These are phyloP conservation scores for Reticulitermes speratus DNA, from an alignment of 1,140 invertebrate species.

Conservation along the genomic window DNA sequence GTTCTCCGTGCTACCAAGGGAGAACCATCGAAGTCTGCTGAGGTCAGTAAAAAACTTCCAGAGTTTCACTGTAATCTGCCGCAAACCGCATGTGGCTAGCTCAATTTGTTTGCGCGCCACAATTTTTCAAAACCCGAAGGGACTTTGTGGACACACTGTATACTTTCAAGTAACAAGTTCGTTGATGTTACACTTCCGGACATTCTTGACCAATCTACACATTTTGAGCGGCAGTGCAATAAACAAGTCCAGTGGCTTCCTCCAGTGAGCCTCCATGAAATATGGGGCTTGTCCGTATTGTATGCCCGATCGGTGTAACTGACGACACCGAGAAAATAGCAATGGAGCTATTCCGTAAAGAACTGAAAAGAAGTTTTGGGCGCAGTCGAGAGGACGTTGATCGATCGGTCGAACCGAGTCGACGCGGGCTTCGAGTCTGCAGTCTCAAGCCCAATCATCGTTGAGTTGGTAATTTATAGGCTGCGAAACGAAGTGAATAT, in stretches of 20 bases:
- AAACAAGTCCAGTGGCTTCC: neutral
- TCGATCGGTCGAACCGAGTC: neutral
- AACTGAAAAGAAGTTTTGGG: neutral
- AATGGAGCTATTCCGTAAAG: neutral
- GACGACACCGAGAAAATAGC: conserved; percentile 1
- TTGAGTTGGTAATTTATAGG: conserved; percentile 16
- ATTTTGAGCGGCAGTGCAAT: neutral
- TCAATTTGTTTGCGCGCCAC: too few relatives aligned
- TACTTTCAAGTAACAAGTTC: too few relatives aligned
- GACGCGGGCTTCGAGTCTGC: conserved; percentile 1
- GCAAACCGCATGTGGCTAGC: too few relatives aligned
- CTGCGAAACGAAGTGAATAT: conserved; percentile 15
- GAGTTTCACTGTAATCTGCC: too few relatives aligned
- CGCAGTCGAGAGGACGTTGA: neutral
- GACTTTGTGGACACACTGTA: too few relatives aligned
- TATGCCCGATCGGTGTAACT: neutral
- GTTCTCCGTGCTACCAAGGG: too few relatives aligned
- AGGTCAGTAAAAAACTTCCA: too few relatives aligned
- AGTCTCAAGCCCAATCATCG: conserved; percentile 1
- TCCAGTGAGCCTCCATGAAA: neutral
- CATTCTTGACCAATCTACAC: too few relatives aligned
- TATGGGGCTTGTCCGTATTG: neutral
- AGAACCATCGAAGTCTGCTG: too few relatives aligned
- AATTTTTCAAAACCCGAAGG: too few relatives aligned
- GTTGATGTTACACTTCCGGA: too few relatives aligned